Evolutionary conservation across 1,140 invertebrate species (phyloP).

Genomic region (Archivesica marissinica): DNA sequence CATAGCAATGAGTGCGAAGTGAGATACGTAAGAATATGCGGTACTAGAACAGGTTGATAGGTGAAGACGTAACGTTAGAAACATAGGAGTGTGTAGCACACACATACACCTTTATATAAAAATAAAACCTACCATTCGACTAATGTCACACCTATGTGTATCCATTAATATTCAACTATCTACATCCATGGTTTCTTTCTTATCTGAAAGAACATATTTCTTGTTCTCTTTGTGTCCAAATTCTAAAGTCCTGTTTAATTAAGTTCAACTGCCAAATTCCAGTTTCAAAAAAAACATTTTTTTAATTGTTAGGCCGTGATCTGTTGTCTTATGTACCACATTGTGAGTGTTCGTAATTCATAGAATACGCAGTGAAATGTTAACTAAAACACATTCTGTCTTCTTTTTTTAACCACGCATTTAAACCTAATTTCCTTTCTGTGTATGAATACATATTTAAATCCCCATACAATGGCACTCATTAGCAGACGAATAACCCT

Average conservation of each 20-base stretch:
- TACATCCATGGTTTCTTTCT: not conserved
- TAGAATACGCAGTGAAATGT: not conserved
- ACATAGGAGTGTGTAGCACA: too few relatives aligned
- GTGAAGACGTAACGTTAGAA: too few relatives aligned
- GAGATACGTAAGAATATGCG: too few relatives aligned
- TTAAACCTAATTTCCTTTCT: slow-evolving; percentile 29
- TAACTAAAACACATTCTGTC: not conserved
- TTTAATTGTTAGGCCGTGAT: too few relatives aligned
- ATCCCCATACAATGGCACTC: slow-evolving; percentile 17
- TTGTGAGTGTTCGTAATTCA: not conserved
- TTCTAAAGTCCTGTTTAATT: not conserved
- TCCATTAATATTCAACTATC: not conserved
- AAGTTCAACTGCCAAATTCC: too few relatives aligned
- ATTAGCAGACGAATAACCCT: slow-evolving; percentile 5
- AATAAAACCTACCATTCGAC: not conserved
- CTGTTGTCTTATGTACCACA: not conserved
- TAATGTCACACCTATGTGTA: not conserved
- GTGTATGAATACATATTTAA: slow-evolving; percentile 6
- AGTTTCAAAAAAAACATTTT: not conserved
- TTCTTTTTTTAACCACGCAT: not conserved
- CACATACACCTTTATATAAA: too few relatives aligned
- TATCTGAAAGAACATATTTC: not conserved
- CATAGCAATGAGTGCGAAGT: too few relatives aligned
- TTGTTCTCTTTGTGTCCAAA: not conserved
- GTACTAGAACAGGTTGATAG: too few relatives aligned